Conservation (phyloP, 2,797 vertebrate species). For the Linurgus olivaceus region DNA sequence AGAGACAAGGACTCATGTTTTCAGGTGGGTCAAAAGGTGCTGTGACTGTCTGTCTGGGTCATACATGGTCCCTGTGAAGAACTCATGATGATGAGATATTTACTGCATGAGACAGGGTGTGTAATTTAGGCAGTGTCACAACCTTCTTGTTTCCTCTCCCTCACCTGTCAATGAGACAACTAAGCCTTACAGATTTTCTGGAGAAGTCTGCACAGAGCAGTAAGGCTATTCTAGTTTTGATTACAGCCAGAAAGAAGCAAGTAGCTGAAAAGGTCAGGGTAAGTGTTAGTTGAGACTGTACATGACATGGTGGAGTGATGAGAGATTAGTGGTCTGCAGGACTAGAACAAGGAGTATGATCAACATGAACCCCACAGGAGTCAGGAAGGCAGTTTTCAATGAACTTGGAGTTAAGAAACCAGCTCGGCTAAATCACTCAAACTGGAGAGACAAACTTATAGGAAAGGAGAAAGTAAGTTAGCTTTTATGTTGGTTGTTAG, state of each 20-base stretch:
- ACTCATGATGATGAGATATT: neutral
- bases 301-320: neutral
- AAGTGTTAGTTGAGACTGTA: neutral
- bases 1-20: neutral
- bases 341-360: neutral
- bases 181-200: neutral
- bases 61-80: neutral
- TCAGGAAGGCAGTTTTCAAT: neutral
- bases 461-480: neutral
- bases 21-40: neutral
- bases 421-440: neutral
- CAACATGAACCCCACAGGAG: neutral
- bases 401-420: neutral
- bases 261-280: neutral
- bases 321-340: neutral
- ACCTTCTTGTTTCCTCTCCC: neutral
- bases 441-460: neutral
- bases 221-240: neutral
- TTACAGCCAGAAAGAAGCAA: neutral
- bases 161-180: neutral
- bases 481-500: neutral
- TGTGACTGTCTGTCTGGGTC: neutral
- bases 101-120: accelerated
- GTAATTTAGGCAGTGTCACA: neutral
- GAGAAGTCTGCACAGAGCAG: neutral